Conservation (phyloP, 2,888 invertebrate genomes). For the Aquatica leii region DNA sequence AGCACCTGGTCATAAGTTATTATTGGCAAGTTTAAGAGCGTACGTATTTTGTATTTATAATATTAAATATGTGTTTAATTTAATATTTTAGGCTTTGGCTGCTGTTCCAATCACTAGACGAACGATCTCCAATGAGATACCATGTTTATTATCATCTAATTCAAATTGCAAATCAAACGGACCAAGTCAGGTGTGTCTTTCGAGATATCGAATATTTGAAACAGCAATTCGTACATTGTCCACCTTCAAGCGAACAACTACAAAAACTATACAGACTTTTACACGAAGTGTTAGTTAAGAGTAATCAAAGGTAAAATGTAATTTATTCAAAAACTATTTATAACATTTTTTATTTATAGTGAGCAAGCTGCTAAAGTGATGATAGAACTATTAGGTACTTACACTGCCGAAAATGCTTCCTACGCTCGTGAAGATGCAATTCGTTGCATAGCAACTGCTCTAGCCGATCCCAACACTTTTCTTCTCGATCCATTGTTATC, state of each 20-base stretch:
- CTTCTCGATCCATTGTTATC: slow-evolving; percentile 92
- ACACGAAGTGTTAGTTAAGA: slow-evolving; percentile 87
- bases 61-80: not conserved
- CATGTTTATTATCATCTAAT: slow-evolving; percentile 93
- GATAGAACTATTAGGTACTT: slow-evolving; percentile 95
- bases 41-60: slow-evolving; percentile 66
- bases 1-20: slow-evolving; percentile 82
- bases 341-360: slow-evolving; percentile 62
- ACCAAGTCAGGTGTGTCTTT: slow-evolving; percentile 85
- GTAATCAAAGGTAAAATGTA: slow-evolving; percentile 77
- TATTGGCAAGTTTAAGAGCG: slow-evolving; percentile 84
- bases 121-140: slow-evolving; percentile 84
- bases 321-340: not conserved
- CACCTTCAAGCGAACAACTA: slow-evolving; percentile 87
- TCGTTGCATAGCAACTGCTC: slow-evolving; percentile 92
- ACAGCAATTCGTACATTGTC: slow-evolving; percentile 79
- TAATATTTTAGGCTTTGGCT: slow-evolving; percentile 81
- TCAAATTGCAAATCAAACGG: slow-evolving; percentile 87
- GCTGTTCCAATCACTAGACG: slow-evolving; percentile 89
- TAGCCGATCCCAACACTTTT: slow-evolving; percentile 95
- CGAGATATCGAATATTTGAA: slow-evolving; percentile 84
- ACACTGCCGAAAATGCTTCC: slow-evolving; percentile 96
- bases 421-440: slow-evolving; percentile 97
- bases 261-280: slow-evolving; percentile 89
- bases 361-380: slow-evolving; percentile 95